Evolutionary conservation across 2,797 vertebrate species (phyloP).

Genomic region (Acipenser oxyrinchus): DNA sequence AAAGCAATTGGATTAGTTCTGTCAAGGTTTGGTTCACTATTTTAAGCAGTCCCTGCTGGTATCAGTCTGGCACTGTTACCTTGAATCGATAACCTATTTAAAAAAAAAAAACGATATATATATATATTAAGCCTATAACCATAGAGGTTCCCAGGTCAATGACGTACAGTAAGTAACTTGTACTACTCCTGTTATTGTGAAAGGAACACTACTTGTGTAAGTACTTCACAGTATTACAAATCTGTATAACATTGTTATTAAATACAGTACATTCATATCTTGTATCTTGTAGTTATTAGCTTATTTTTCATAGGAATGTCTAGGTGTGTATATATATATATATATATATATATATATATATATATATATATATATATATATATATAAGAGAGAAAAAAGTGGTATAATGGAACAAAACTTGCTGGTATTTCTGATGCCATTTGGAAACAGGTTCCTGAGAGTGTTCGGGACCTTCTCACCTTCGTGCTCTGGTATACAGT

Average conservation of each 20-base stretch:
- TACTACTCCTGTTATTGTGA: constrained; percentile 34
- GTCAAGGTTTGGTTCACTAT: constrained; percentile 6
- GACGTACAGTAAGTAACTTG: constrained; percentile 23
- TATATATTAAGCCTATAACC: constrained; percentile 16
- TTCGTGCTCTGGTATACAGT: constrained; percentile 25
- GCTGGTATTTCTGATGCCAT: constrained; percentile 54
- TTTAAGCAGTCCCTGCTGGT: constrained; percentile 33
- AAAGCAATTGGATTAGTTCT: constrained; percentile 8
- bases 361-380: constrained; percentile 34
- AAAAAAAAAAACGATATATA: constrained; percentile 24
- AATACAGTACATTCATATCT: constrained; percentile 65
- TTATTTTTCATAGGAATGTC: constrained; percentile 53
- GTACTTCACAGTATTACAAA: constrained; percentile 56
- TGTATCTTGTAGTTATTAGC: constrained; percentile 66
- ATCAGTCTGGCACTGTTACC: constrained; percentile 63
- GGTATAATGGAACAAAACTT: constrained; percentile 59
- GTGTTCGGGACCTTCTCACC: constrained; percentile 27
- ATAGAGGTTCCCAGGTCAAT: constrained; percentile 26
- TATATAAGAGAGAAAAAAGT: constrained; percentile 31
- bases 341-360: constrained; percentile 57
- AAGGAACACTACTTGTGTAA: constrained; percentile 29
- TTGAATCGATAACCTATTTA: constrained; percentile 22
- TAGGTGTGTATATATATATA: too few relatives aligned
- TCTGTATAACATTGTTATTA: constrained; percentile 58
- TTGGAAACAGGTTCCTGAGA: constrained; percentile 17